Evolutionary conservation across 1,140 invertebrate species (phyloP).

Genomic region (Zaprionus nigranus): DNA sequence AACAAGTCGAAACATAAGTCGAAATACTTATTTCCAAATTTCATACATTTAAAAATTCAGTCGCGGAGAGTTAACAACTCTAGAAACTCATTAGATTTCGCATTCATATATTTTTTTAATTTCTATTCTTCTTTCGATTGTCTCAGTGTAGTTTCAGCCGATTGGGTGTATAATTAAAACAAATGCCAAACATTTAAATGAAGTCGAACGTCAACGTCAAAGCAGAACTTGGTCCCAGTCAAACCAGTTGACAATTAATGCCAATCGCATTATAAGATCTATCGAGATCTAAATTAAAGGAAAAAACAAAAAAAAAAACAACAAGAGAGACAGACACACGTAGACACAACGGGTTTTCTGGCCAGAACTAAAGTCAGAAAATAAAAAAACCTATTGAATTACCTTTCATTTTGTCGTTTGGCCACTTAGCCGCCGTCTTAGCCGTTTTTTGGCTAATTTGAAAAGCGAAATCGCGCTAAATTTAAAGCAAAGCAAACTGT

Average conservation of each 20-base stretch:
- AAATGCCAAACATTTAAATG: conserved; percentile 65
- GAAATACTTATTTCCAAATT: too few species aligned
- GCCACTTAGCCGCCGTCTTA: neutral
- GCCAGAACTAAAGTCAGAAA: conserved; percentile 10
- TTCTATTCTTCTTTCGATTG: neutral
- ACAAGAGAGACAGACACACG: conserved; percentile 19
- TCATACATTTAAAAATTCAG: too few species aligned
- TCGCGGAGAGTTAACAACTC: too few species aligned
- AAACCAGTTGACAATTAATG: conserved; percentile 77
- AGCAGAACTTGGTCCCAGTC: conserved; percentile 65
- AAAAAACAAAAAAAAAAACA: neutral
- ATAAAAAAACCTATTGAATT: conserved; percentile 47
- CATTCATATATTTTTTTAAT: too few species aligned
- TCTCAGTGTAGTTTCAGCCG: conserved; percentile 11
- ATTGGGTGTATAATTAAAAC: conserved; percentile 43
- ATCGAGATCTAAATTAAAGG: conserved; percentile 22
- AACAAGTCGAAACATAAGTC: too few species aligned
- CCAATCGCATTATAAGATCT: conserved; percentile 62
- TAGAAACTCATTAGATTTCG: too few species aligned
- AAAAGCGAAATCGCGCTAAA: conserved; percentile 1
- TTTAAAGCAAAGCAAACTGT: neutral
- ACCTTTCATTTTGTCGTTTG: conserved; percentile 1
- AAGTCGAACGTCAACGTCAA: conserved; percentile 43
- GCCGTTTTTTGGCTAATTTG: neutral
- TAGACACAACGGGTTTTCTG: conserved; percentile 46